phyloP scores from a whole-genome alignment of 2,113 vertebrate species.

The Myrmecophaga tridactyla region DNA sequence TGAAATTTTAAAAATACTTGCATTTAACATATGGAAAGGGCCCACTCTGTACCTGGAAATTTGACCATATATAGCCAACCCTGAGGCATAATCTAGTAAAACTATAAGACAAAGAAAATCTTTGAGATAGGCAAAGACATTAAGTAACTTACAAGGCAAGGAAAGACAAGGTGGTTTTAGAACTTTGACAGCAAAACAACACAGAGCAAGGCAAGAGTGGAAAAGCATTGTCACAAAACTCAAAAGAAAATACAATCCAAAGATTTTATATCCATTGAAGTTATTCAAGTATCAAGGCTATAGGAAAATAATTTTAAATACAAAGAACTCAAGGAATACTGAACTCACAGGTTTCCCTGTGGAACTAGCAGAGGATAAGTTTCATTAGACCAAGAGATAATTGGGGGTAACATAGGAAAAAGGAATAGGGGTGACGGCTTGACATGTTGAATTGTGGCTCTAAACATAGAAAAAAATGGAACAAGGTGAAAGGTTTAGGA shows the following conservation, averaged over 20 bases:
- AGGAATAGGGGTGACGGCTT: neutral
- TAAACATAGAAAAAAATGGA: too few species aligned
- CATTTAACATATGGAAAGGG: neutral
- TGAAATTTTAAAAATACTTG: neutral
- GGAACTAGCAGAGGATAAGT: too few species aligned
- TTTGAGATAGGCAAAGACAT: neutral
- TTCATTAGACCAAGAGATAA: neutral
- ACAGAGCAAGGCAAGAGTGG: neutral
- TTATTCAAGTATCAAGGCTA: neutral
- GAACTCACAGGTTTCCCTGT: neutral
- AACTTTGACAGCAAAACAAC: neutral
- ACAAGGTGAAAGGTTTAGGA: too few species aligned
- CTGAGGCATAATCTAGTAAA: conserved; percentile 23
- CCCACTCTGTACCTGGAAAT: neutral
- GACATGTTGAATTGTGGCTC: neutral
- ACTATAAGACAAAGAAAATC: neutral
- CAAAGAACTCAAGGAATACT: neutral
- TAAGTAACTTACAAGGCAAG: neutral
- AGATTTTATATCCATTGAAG: neutral
- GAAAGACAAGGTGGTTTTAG: neutral
- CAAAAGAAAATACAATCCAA: neutral
- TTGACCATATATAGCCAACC: neutral
- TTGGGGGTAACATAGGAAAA: neutral
- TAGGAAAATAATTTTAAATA: neutral
- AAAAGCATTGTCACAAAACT: neutral